Evolutionary conservation across 2,888 invertebrate species (phyloP).

Genomic region (Syritta pipiens): DNA sequence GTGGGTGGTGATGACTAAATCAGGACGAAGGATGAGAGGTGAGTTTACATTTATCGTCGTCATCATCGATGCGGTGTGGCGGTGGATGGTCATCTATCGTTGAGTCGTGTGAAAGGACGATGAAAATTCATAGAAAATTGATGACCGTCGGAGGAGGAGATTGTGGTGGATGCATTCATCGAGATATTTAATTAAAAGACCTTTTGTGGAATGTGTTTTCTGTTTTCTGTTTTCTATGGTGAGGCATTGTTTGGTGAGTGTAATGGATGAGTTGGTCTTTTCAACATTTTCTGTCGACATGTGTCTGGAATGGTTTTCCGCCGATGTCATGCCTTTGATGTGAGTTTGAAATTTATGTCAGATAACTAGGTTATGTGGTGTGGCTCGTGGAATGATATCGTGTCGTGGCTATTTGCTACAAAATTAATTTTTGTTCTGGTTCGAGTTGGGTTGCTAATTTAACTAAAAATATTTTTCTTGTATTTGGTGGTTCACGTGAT

Average conservation of each 20-base stretch:
- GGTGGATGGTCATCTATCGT: conserved; percentile 8
- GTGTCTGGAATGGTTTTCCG: neutral
- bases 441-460: too few relatives aligned
- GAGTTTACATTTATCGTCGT: conserved; percentile 17
- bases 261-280: conserved; percentile 11
- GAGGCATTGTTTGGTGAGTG: conserved; percentile 10
- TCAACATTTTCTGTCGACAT: neutral
- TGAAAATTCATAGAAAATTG: conserved; percentile 17
- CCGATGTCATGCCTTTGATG: too few relatives aligned
- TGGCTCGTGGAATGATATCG: too few relatives aligned
- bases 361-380: too few relatives aligned
- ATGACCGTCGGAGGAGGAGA: conserved; percentile 7
- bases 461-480: too few relatives aligned
- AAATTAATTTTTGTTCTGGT: too few relatives aligned
- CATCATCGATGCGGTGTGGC: conserved; percentile 4
- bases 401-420: too few relatives aligned
- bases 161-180: conserved; percentile 26
- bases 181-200: conserved; percentile 38
- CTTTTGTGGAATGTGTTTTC: conserved; percentile 8
- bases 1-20: neutral
- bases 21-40: neutral
- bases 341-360: too few relatives aligned
- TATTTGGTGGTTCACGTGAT: too few relatives aligned
- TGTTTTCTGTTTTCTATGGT: conserved; percentile 1
- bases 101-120: neutral